A percentile compares a stretch with the other conserved stretches of the same genome.
Conservation (phyloP, 2,888 invertebrate genomes). For the Eurytoma californica region DNA sequence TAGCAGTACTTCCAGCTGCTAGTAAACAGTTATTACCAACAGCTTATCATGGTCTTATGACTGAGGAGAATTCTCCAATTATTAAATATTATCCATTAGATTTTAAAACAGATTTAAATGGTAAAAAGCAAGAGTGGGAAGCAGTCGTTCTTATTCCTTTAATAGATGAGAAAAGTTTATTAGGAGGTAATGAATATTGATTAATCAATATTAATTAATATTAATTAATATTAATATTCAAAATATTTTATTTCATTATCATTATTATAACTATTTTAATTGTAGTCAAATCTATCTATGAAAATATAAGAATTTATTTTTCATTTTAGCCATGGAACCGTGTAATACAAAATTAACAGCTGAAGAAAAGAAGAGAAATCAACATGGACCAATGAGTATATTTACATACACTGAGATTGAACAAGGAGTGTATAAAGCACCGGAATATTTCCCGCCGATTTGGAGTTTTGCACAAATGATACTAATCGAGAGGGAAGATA, state of each 20-base stretch:
- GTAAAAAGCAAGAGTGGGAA: conserved; percentile 97
- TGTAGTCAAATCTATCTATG: conserved; percentile 10
- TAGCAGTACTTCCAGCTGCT: conserved; percentile 92
- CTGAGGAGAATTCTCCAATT: conserved; percentile 86
- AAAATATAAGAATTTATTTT: conserved; percentile 16
- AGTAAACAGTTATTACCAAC: conserved; percentile 86
- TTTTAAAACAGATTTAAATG: conserved; percentile 96
- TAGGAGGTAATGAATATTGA: conserved; percentile 62
- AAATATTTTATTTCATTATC: conserved; percentile 9
- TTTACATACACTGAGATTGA: conserved; percentile 81
- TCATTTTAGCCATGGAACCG: conserved; percentile 81
- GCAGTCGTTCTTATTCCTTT: conserved; percentile 95
- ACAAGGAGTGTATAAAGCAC: conserved; percentile 79
- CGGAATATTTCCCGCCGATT: conserved; percentile 80
- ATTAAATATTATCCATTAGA: conserved; percentile 92
- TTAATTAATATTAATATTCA: too few relatives aligned
- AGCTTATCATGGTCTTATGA: conserved; percentile 88
- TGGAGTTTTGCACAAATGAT: conserved; percentile 78
- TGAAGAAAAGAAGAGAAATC: conserved; percentile 86
- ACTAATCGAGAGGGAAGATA: conserved; percentile 77
- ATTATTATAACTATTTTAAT: conserved; percentile 10
- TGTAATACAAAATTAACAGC: conserved; percentile 81
- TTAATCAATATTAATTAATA: too few relatives aligned
- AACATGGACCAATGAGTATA: conserved; percentile 90
- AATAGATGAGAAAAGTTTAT: conserved; percentile 84